Base-by-base conservation (phyloP, 2,888 invertebrate genomes). In the Cantharis nigra region DNA sequence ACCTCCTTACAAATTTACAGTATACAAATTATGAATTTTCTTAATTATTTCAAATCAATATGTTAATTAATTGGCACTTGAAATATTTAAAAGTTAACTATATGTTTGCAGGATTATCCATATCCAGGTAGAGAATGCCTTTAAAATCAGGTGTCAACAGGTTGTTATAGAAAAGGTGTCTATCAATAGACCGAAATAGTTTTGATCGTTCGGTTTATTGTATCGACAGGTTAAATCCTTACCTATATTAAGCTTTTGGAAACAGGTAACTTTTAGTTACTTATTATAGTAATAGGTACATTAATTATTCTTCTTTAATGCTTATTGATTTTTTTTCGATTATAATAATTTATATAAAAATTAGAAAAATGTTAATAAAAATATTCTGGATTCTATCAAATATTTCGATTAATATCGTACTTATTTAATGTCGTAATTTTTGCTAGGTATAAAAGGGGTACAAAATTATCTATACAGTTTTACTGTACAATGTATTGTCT, bases 151-250 rank as follows among this genome's bases (percentile, higher is more conserved):
- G 81, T 82, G 81, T 73, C 80, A 82, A 83, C 82, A 82, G 81
- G 81, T 81, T 78, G 78, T 63, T 78, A 77, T 72, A 76, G 75
- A 74, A 84, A 83, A 84, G 84, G 84, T 83, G 83, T 83, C 83
- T 83, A 81, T 83, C 85, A 82, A 86, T 85, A 84, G 83, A 84
- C 74, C 78, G 78, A 76, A 80, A 79, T 74, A 79, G 80, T 81
- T 86, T 49, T 85, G 85, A 86, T 85, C 85, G 82, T 83, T 62
- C 49, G 26, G 62, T 28, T 72, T 65, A 63, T 74, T 71, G 63
- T 75, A 72, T 72, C 67, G 79, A 79, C 79, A 78, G 69, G 78
- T 75, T 78, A 70, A 63, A 71, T 77, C 65, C 33, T 28, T 33
- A 72, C 33, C 62, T 33, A 63, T 30, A 74, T 49, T 20, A 49